A percentile compares a stretch with the other conserved stretches of the same genome.
Evolutionary conservation across 30 jellyfish, hydroid and myxozoan genomes (phyloP).

Genomic region (Aurelia sp.): DNA sequence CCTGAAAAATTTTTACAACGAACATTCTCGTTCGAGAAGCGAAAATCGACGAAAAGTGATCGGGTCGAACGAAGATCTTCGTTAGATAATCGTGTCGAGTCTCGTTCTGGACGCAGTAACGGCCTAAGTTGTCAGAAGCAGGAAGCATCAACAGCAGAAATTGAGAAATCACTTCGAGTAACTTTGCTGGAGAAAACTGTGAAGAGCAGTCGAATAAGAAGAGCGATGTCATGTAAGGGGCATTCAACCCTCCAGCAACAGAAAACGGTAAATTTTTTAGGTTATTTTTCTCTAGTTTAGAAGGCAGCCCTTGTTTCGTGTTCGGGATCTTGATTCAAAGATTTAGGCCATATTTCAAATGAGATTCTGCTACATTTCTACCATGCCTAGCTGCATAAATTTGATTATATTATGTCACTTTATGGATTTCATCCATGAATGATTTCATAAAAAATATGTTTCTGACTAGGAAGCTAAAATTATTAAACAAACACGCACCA

Average conservation of each 20-base stretch:
- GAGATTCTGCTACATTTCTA: no score
- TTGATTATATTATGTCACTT: no score
- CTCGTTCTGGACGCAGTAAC: conserved; percentile 52
- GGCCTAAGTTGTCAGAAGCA: conserved; percentile 51
- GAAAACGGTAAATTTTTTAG: conserved; percentile 38
- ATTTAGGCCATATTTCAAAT: no score
- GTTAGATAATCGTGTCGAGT: conserved; percentile 27
- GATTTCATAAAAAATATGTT: no score
- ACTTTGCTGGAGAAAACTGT: neutral
- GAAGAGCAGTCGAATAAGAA: conserved; percentile 1
- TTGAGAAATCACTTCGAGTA: conserved; percentile 47
- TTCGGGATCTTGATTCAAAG: no score
- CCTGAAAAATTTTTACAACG: neutral
- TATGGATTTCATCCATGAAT: no score
- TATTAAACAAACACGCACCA: no score
- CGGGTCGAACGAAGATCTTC: conserved; percentile 7
- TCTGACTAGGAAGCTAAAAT: no score
- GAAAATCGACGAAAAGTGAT: conserved; percentile 7
- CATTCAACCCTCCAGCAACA: conserved; percentile 60
- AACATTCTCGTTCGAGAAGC: conserved; percentile 25
- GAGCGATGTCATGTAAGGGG: conserved; percentile 75
- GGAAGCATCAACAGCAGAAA: conserved; percentile 31
- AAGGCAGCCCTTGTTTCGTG: no score
- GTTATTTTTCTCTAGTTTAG: no score
- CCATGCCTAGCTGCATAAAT: no score